Evolutionary conservation across 1,140 invertebrate species (phyloP), one percentile per base, ranked within the genome.

Genomic region (Ceratosolen solmsi): DNA sequence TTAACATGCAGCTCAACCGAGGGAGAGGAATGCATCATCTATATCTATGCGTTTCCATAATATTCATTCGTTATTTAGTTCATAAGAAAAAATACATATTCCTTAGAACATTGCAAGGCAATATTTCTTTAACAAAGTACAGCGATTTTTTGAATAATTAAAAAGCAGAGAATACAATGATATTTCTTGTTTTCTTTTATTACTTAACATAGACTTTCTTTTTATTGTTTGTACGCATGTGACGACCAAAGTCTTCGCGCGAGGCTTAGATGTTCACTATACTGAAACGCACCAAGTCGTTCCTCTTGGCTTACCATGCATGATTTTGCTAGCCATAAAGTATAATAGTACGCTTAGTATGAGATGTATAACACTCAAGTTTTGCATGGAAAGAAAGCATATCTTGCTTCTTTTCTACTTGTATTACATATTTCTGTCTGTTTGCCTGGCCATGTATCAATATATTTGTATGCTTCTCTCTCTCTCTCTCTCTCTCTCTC

Each of bases 271-370:
- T 82, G 68, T 60, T 73, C 17, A 63, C 54, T 36, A 63, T 20
- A n/a, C 54, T n/a, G 30, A 77, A 65, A 68, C 60, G 79, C 56
- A 80, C 80, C 79, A 58, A 79, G 65, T 60, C 86, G 86, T 89
- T 87, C 86, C 87, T 87, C 88, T 87, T 89, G 88, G 86, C 79
- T 80, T 89, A 76, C 86, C 88, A 89, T 87, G 87, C 88, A 88
- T 88, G 84, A 85, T 88, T 86, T 87, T 85, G 73, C 85, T 85
- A 84, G 75, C 36, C 70, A 84, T 82, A 80, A 86, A 85, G 83
- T 84, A 87, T 84, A 87, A 87, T 86, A 77, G 84, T 78, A 84
- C 63, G 60, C 54, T 82, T 65, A 73, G 65, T 22, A 58, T 56
- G 11, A 7, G 49, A 84, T 68, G 46, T 84, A 80, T 38, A 80